A percentile compares a stretch with the other conserved stretches of the same genome.
phyloP scores from a whole-genome alignment of 2,888 invertebrate species.

The Nysson spinosus region DNA sequence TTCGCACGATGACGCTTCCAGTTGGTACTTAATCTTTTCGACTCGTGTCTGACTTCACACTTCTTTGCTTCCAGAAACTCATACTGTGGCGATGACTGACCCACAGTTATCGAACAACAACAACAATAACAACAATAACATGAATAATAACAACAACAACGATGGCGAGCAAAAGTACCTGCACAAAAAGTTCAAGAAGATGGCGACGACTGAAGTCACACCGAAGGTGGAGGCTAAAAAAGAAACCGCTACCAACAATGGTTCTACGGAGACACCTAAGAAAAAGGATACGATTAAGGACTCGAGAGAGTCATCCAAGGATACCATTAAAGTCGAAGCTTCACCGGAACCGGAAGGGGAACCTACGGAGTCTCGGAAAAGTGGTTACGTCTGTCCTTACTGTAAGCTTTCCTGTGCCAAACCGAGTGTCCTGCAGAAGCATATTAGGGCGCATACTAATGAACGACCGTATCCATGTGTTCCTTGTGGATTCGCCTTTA shows the following conservation, averaged over 20 bases:
- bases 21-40: too few species aligned
- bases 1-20: too few species aligned
- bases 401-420: conserved; percentile 94
- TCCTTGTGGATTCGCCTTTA: conserved; percentile 94
- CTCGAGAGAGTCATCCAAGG: conserved; percentile 58
- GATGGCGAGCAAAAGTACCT: conserved; percentile 85
- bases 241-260: conserved; percentile 46
- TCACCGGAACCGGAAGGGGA: conserved; percentile 68
- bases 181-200: conserved; percentile 96
- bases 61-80: conserved; percentile 63
- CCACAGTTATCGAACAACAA: conserved; percentile 72
- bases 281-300: conserved; percentile 56
- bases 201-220: conserved; percentile 81
- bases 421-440: conserved; percentile 95
- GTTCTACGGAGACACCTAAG: conserved; percentile 48
- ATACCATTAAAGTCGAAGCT: conserved; percentile 53
- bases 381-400: conserved; percentile 91
- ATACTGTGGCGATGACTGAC: conserved; percentile 75
- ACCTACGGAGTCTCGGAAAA: conserved; percentile 74
- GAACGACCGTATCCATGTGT: conserved; percentile 94
- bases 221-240: conserved; percentile 69
- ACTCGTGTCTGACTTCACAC: too few species aligned
- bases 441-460: conserved; percentile 95
- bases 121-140: conserved; percentile 63
- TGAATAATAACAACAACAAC: conserved; percentile 64